These are phyloP conservation scores for Poicephalus gulielmi DNA, from an alignment of 2,113 vertebrate genomes.

Conservation along the genomic window DNA sequence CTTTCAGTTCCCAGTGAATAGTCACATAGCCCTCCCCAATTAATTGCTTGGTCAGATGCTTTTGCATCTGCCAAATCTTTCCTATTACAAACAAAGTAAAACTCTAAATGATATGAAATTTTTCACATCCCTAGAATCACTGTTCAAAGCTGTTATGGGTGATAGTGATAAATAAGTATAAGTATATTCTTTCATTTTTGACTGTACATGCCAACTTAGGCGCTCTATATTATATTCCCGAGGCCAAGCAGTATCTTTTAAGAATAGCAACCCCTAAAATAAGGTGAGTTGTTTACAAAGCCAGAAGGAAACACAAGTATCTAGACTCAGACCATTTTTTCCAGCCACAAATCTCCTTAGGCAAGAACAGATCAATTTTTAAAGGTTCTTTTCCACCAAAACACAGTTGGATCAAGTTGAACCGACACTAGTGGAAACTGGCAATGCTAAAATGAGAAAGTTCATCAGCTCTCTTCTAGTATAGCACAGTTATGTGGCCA, in stretches of 20 bases:
- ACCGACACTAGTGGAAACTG: not conserved
- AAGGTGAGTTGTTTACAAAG: not conserved
- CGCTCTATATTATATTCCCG: not conserved
- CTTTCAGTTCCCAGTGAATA: not conserved
- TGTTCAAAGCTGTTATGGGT: not conserved
- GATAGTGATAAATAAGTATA: not conserved
- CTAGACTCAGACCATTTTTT: not conserved
- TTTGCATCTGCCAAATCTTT: not conserved
- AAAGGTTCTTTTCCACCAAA: not conserved
- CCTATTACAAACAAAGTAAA: not conserved
- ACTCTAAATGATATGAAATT: not conserved
- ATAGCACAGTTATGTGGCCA: not conserved
- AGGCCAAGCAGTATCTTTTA: not conserved
- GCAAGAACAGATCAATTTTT: not conserved
- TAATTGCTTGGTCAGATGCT: not conserved
- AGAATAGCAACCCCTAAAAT: not conserved
- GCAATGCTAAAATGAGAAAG: not conserved
- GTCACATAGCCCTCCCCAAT: not conserved
- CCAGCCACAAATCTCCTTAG: not conserved
- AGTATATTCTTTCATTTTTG: not conserved
- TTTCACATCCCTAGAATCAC: not conserved
- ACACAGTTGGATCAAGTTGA: not conserved
- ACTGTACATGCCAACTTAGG: not conserved
- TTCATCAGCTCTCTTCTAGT: not conserved
- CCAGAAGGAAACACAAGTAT: not conserved